These are phyloP conservation scores for Dryococelus australis DNA, from an alignment of 2,888 invertebrate genomes.

Conservation along the genomic window DNA sequence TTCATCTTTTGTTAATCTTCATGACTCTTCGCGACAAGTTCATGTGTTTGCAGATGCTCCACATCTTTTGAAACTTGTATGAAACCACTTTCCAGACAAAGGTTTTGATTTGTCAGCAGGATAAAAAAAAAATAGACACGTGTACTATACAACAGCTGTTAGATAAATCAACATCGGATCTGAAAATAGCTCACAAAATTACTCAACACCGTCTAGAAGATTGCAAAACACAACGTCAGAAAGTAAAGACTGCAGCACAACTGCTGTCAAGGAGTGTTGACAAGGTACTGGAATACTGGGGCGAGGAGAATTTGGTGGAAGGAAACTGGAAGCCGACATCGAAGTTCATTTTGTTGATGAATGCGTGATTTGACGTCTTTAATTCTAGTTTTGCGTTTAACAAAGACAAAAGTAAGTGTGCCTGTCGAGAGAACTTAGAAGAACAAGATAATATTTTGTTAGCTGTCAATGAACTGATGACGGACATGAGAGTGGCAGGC, in stretches of 20 bases:
- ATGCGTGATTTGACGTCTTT: too few species aligned
- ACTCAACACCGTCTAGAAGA: too few species aligned
- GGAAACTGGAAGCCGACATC: too few species aligned
- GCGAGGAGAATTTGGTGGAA: too few species aligned
- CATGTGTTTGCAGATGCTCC: background rate
- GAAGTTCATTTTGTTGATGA: too few species aligned
- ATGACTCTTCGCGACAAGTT: slow-evolving; percentile 7
- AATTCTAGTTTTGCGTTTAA: too few species aligned
- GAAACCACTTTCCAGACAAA: background rate
- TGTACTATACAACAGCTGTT: background rate
- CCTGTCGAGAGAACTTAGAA: background rate
- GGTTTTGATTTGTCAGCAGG: background rate
- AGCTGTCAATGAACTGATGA: background rate
- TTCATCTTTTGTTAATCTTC: too few species aligned
- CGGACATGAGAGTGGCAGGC: background rate
- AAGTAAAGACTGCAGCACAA: too few species aligned
- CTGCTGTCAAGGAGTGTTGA: too few species aligned
- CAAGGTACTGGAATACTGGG: too few species aligned
- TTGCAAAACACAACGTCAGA: too few species aligned
- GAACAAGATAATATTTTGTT: background rate
- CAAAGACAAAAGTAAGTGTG: background rate
- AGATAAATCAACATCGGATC: background rate
- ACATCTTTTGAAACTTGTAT: background rate
- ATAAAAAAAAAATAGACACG: background rate
- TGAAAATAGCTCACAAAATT: too few species aligned